Evolutionary conservation across 1,140 invertebrate species (phyloP).

Genomic region (Leguminivora glycinivorella): DNA sequence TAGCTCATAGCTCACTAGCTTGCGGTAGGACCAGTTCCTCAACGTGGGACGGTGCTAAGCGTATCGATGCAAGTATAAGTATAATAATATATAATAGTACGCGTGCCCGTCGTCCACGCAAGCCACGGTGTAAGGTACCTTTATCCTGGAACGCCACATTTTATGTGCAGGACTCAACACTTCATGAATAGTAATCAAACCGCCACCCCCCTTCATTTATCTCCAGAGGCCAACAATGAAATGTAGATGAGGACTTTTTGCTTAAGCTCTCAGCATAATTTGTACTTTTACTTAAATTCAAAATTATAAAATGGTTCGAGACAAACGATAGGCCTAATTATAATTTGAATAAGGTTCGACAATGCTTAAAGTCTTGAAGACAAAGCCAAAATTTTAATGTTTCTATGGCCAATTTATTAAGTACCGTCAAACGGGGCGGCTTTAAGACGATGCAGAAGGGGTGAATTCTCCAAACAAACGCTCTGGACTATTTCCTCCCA

Average conservation of each 20-base stretch:
- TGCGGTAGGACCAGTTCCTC: too few relatives aligned
- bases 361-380: conserved; percentile 22
- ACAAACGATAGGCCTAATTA: conserved; percentile 39
- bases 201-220: conserved; percentile 54
- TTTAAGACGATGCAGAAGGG: too few relatives aligned
- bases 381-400: conserved; percentile 18
- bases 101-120: too few relatives aligned
- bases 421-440: too few relatives aligned
- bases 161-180: conserved; percentile 47
- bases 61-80: too few relatives aligned
- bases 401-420: conserved; percentile 4
- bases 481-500: too few relatives aligned
- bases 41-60: too few relatives aligned
- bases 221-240: conserved; percentile 55
- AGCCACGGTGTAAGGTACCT: too few relatives aligned
- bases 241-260: conserved; percentile 66
- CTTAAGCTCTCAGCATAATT: conserved; percentile 55
- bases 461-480: too few relatives aligned
- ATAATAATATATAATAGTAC: too few relatives aligned
- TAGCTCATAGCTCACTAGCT: too few relatives aligned
- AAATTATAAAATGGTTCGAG: conserved; percentile 44
- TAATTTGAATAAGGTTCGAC: conserved; percentile 21
- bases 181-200: conserved; percentile 71
- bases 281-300: conserved; percentile 44
- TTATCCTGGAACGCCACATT: conserved; percentile 55